Percentiles rank a stretch among this genome's conserved stretches.
phyloP scores from a whole-genome alignment of 2,113 vertebrate species.

The Perca schrenkii region DNA sequence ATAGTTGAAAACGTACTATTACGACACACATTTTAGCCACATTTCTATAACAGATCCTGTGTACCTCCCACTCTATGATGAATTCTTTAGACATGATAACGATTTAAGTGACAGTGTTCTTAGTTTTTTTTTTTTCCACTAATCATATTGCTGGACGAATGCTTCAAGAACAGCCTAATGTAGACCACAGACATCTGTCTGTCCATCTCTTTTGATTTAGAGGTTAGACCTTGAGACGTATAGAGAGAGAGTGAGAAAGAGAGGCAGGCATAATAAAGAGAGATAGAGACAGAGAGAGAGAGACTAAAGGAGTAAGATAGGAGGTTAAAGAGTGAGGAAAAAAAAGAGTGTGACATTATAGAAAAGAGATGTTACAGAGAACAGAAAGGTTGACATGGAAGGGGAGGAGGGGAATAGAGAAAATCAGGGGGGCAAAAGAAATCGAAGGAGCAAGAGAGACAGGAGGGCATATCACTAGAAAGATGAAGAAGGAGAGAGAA shows the following conservation, averaged over 20 bases:
- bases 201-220: constrained; percentile 28
- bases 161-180: constrained; percentile 30
- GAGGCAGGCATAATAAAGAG: not conserved
- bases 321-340: not conserved
- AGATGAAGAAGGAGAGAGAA: constrained; percentile 13
- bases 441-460: constrained; percentile 11
- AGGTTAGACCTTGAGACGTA: constrained; percentile 34
- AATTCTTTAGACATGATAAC: not conserved
- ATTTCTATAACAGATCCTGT: not conserved
- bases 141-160: not conserved
- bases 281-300: not conserved
- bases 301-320: not conserved
- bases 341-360: not conserved
- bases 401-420: not conserved
- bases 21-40: not conserved
- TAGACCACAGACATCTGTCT: not conserved
- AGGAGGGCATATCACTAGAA: constrained; percentile 15
- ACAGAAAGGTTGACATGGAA: not conserved
- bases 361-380: constrained; percentile 1
- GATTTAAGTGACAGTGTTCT: not conserved
- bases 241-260: not conserved
- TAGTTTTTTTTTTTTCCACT: not conserved
- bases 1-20: no score
- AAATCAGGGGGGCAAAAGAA: not conserved
- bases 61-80: not conserved